Percentiles rank a stretch among this genome's conserved stretches.
Evolutionary conservation across 2,113 vertebrate species (phyloP).

Genomic region (Plectropomus leopardus): DNA sequence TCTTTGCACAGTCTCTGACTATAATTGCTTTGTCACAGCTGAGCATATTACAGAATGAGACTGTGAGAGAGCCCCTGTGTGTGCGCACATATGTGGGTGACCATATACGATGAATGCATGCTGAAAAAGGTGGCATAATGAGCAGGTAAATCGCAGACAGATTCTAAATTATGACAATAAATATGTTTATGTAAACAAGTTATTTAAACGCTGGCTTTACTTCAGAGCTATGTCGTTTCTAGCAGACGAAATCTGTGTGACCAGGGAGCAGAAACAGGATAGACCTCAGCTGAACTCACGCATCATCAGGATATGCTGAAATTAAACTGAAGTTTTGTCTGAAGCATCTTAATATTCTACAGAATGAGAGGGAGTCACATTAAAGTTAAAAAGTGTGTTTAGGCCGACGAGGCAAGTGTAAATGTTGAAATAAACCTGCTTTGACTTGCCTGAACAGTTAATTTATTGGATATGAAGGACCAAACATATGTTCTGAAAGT

Average conservation of each 20-base stretch:
- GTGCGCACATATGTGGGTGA: not conserved
- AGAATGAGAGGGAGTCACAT: slow-evolving; percentile 16
- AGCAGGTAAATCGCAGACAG: not conserved
- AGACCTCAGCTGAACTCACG: slow-evolving; percentile 30
- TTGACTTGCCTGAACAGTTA: not conserved
- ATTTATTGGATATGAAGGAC: slow-evolving; percentile 1
- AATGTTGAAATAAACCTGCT: slow-evolving; percentile 21
- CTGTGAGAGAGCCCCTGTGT: slow-evolving; percentile 22
- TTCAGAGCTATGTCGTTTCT: slow-evolving; percentile 17
- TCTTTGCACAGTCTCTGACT: slow-evolving; percentile 45
- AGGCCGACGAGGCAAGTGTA: not conserved
- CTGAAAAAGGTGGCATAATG: not conserved
- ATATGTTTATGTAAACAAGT: slow-evolving; percentile 7
- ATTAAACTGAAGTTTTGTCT: slow-evolving; percentile 22
- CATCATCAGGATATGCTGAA: slow-evolving; percentile 12
- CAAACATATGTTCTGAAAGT: slow-evolving; percentile 3
- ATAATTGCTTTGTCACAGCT: slow-evolving; percentile 60
- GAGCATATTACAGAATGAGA: slow-evolving; percentile 54
- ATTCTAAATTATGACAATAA: slow-evolving; percentile 8
- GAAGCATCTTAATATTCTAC: slow-evolving; percentile 2
- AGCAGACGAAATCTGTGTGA: slow-evolving; percentile 15
- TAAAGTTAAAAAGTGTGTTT: slow-evolving; percentile 6
- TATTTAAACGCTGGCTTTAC: slow-evolving; percentile 10
- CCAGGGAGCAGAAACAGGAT: slow-evolving; percentile 23
- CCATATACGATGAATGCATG: not conserved